Conservation (phyloP, 1,140 invertebrate species). For the Drosophila orosa region DNA sequence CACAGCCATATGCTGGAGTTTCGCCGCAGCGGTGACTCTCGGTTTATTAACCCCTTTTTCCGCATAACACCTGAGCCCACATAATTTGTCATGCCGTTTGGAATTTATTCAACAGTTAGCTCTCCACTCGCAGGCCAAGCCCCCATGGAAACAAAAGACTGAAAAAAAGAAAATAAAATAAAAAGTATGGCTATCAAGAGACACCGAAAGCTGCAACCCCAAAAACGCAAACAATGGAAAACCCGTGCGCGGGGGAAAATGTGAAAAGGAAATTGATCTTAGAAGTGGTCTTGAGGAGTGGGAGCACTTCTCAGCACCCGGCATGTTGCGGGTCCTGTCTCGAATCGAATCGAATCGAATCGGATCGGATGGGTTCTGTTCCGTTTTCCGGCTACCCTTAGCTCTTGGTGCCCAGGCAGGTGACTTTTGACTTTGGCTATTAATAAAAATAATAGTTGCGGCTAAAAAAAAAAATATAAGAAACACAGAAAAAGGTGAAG, state of each 20-base stretch:
- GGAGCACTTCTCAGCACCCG: conserved; percentile 43
- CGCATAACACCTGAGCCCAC: conserved; percentile 80
- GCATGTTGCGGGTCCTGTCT: conserved; percentile 29
- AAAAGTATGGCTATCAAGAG: conserved; percentile 47
- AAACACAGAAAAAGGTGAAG: conserved; percentile 60
- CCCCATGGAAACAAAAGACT: conserved; percentile 53
- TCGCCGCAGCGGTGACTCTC: conserved; percentile 43
- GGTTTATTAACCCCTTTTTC: conserved; percentile 77
- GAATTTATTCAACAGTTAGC: conserved; percentile 73
- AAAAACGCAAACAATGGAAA: conserved; percentile 47
- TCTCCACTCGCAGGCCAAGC: conserved; percentile 42
- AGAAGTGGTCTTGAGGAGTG: conserved; percentile 52
- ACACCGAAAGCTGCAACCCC: conserved; percentile 72
- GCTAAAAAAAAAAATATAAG: conserved; percentile 52
- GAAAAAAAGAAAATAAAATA: conserved; percentile 12
- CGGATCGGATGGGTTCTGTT: conserved; percentile 28
- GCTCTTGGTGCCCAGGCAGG: conserved; percentile 55
- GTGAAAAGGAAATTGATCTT: conserved; percentile 69
- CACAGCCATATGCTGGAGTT: conserved; percentile 47
- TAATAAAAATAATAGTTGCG: conserved; percentile 82
- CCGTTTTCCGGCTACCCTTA: conserved; percentile 80
- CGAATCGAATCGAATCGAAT: conserved; percentile 1
- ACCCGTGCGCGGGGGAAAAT: conserved; percentile 33
- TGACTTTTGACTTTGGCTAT: conserved; percentile 82
- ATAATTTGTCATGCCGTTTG: conserved; percentile 81